A percentile compares a stretch with the other conserved stretches of the same genome.
Conservation (phyloP, 2,888 invertebrate species). For the Dryocosmus kuriphilus region DNA sequence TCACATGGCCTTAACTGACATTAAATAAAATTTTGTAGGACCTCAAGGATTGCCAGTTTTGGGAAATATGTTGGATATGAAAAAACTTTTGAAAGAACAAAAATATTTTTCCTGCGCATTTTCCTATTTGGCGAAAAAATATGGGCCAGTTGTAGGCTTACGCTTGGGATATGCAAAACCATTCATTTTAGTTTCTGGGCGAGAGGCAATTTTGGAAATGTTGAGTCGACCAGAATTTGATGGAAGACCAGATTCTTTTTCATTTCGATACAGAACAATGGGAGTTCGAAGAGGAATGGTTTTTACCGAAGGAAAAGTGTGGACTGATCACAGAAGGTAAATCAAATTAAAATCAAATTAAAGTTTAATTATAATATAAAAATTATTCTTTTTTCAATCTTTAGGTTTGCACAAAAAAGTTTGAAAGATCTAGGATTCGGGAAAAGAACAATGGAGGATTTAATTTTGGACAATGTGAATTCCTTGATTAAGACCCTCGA, state of each 20-base stretch:
- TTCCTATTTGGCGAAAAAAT: conserved; percentile 80
- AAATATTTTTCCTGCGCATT: conserved; percentile 82
- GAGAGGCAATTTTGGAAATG: conserved; percentile 82
- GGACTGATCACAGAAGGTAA: conserved; percentile 82
- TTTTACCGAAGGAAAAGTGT: conserved; percentile 84
- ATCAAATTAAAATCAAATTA: not conserved
- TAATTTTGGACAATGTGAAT: conserved; percentile 81
- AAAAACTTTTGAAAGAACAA: conserved; percentile 72
- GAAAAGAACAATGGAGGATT: conserved; percentile 82
- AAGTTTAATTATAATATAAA: not conserved
- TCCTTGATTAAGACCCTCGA: conserved; percentile 79
- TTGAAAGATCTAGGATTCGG: conserved; percentile 84
- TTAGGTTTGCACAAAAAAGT: conserved; percentile 82
- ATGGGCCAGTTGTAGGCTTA: conserved; percentile 84
- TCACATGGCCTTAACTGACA: conserved; percentile 21
- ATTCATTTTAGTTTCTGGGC: conserved; percentile 82
- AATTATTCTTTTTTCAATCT: conserved; percentile 8
- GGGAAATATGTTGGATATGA: conserved; percentile 78
- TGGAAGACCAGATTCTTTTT: conserved; percentile 85
- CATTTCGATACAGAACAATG: conserved; percentile 82
- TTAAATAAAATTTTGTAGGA: conserved; percentile 74
- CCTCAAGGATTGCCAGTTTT: conserved; percentile 80
- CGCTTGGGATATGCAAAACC: conserved; percentile 80
- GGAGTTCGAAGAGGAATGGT: conserved; percentile 84
- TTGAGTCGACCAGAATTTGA: conserved; percentile 83